Base-by-base conservation (phyloP, 2,888 invertebrate species). In the Sinodicranocentrus sp. region DNA sequence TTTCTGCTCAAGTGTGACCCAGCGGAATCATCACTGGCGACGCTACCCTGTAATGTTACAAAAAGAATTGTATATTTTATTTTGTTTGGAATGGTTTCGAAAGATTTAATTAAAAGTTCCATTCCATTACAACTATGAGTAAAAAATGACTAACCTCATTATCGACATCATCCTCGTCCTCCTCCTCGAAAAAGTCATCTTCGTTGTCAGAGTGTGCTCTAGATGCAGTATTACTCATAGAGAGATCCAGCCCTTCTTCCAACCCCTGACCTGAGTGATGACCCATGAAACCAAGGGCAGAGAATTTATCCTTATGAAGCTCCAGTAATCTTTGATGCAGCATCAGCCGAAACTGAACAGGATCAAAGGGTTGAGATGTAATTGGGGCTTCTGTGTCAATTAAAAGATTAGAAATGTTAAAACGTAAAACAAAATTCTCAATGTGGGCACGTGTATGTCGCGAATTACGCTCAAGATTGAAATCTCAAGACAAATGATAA, bases 261-360 rank as follows among this genome's bases (percentile, higher is more conserved):
- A 95, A 94, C 90, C 96, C 96, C 68, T 87, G 87, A 70, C 87
- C 87, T 43, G 87, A 86, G 75, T 87, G 87, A 77, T 87, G 87
- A 28, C 94, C 93, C 61, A 96, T 91, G 2, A 95, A 95, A 92
- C 95, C 93, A 54, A 89, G 85, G 67, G 88, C 89, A 76, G 87
- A 88, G 63, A 87, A 88, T 88, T 96, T 92, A 90, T 96, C 96
- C 90, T 96, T 96, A 89, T 96, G 96, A 89, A 97, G 92, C 90
- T 96, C 97, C 89, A 96, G 92, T 89, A 97, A 92, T 90, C 97
- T 93, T 92, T 97, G 97, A 92, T 96, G 96, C 89, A 97, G 92
- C 86, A 97, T 92, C 87, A 97, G 92, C 89, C 97, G 93, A 91
- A 97, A 97, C 91, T 97, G 97, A 87, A 96, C 95, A 26, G 97